A percentile compares a stretch with the other conserved stretches of the same genome.
Conservation (phyloP, 2,113 vertebrate genomes). For the Setophaga kirtlandii region DNA sequence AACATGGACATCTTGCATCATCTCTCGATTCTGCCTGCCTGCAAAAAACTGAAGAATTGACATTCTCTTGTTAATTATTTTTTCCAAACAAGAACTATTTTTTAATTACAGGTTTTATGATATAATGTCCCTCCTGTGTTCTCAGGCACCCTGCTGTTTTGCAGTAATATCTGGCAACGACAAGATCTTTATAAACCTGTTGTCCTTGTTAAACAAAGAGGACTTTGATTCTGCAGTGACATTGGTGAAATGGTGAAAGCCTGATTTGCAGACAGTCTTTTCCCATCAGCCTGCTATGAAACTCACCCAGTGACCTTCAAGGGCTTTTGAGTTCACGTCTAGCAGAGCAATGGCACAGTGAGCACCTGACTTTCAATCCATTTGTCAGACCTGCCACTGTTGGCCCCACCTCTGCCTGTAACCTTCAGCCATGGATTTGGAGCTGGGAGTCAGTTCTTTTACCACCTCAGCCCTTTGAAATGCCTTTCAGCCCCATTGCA, state of each 20-base stretch:
- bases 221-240: conserved; percentile 47
- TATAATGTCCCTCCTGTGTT: not conserved
- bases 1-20: not conserved
- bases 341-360: not conserved
- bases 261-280: conserved; percentile 7
- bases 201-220: conserved; percentile 38
- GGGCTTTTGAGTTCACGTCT: not conserved
- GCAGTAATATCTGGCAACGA: not conserved
- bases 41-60: not conserved
- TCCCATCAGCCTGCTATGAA: not conserved
- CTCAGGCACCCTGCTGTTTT: not conserved
- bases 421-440: not conserved
- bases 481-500: not conserved
- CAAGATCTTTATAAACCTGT: conserved; percentile 40
- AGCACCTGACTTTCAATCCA: conserved; percentile 21
- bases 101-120: not conserved
- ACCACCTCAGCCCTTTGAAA: not conserved
- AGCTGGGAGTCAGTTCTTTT: not conserved
- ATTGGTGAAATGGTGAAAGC: not conserved
- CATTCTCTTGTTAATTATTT: not conserved
- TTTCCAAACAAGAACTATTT: not conserved
- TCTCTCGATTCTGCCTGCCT: not conserved
- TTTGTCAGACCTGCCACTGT: not conserved
- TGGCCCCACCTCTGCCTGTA: not conserved
- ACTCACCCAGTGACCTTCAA: conserved; percentile 31